Base-by-base conservation (phyloP, 2,113 vertebrate genomes). In the Siniperca chuatsi region DNA sequence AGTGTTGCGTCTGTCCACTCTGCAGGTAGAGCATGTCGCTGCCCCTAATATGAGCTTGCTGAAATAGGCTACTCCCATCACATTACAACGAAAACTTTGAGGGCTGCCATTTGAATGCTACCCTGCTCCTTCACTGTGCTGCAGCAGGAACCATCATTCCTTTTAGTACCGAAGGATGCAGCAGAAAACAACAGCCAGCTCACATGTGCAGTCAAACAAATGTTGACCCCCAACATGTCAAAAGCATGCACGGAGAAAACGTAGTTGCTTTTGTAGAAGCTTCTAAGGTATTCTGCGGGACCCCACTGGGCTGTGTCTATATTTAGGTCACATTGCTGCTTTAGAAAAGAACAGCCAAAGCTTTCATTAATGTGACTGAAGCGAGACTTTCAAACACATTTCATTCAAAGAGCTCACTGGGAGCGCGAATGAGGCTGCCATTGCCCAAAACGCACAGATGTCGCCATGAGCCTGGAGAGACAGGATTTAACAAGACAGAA, bases 271-370 rank as follows among this genome's bases (percentile, higher is more conserved):
- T 72, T 74, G 76, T 57, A n/a, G 13, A 46, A 42, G 69, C 73
- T 71, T 80, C 83, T 65, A 20, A 84, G 62, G 69, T 52, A 55
- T 70, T 75, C 54, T 54, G 50, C 3, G 18, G 46, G 82, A 89
- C 58, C 37, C 75, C 60, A 66, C 66, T 64, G 77, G 76, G 79
- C 61, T 37, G 75, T 5, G 57, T 81, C 71, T 91, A 89, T 86
- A 87, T 91, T 84, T 91, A 88, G 82, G 81, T 85, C 87, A 84
- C 21, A 72, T n/a, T 25, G 75, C 25, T 78, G 78, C 64, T 52
- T 42, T 33, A 62, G 48, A 81, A 64, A 80, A 72, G 58, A 90
- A 67, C 71, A 64, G 71, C 71, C 71, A 46, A 61, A 62, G 69
- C 64, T 69, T 78, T 58, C 46, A 66, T 10, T 81, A 78, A 83